These are phyloP conservation scores for Drosophila nr. perissopoda DNA, from an alignment of 2,888 invertebrate species.

Conservation along the genomic window DNA sequence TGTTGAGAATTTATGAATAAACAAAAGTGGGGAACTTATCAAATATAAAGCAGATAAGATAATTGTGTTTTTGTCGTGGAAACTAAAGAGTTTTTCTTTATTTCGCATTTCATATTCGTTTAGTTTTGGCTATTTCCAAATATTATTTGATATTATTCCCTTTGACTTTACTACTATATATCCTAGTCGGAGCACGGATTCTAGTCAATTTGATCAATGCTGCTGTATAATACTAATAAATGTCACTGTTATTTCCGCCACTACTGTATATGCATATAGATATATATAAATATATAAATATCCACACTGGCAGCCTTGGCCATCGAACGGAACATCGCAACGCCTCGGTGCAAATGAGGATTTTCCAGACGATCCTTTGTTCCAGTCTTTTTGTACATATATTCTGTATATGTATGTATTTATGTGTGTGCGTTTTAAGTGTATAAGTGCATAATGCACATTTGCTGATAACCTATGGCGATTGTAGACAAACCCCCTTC, in stretches of 20 bases:
- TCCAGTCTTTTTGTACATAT: background rate
- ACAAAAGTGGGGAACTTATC: background rate
- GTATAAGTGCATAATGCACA: background rate
- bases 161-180: background rate
- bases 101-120: background rate
- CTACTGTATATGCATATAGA: background rate
- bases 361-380: background rate
- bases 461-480: conserved; percentile 31
- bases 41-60: background rate
- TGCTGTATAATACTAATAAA: background rate
- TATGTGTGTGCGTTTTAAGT: background rate
- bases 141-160: background rate
- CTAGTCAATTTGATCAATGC: background rate
- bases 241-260: background rate
- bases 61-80: background rate
- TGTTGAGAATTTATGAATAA: background rate
- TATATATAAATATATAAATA: background rate
- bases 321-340: background rate
- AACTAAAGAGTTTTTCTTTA: background rate
- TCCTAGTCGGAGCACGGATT: background rate
- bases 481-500: conserved; percentile 10
- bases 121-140: background rate
- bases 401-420: background rate
- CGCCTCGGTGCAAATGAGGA: background rate
- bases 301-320: background rate